Base-by-base conservation (phyloP, 1,140 invertebrate species). In the Mylabris phalerata region DNA sequence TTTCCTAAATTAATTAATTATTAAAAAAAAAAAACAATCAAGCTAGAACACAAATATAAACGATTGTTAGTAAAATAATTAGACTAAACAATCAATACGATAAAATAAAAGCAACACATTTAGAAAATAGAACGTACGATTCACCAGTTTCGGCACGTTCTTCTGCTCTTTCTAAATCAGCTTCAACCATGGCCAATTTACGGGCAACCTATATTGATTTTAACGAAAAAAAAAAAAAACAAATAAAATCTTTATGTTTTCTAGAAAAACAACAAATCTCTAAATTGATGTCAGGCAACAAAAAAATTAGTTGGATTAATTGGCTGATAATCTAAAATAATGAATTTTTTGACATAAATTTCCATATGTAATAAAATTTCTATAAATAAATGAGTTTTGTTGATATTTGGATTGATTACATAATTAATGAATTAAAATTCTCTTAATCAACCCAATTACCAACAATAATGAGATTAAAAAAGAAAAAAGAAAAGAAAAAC, bases 111-210 rank as follows among this genome's bases (percentile, higher is more conserved):
- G 32, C 32, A 60, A 55, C 50, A 66, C 49, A 42, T 42, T 42
- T 6, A 4, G 0, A 42, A 6, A n/a, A 42, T n/a, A 39, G 11
- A 42, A 85, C 91, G 88, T 93, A 98, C 95, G 93, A 92, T 90
- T 99, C 98, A 82, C 97, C 96, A 75, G 95, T 84, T 81, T 99
- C 97, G 72, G 98, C 94, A 80, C 98, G 92, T 80, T 99, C 95
- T 86, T 99, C 98, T 70, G 98, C 95, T 83, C 97, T 90, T 82
- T 99, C 98, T 79, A 99, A 85, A 84, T 99, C 98, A 78, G 97
- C 97, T 84, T 99, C 98, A 87, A 99, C 97, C 93, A 99, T 99
- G 81, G 98, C 98, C 87, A 99, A 90, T 87, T 99, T 99, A 94
- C 97, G 96, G 84, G 98, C 96, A 78, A 99, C 96, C 98, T 99